These are phyloP conservation scores for Euglossa dilemma DNA, from an alignment of 1,140 invertebrate genomes.

Conservation along the genomic window DNA sequence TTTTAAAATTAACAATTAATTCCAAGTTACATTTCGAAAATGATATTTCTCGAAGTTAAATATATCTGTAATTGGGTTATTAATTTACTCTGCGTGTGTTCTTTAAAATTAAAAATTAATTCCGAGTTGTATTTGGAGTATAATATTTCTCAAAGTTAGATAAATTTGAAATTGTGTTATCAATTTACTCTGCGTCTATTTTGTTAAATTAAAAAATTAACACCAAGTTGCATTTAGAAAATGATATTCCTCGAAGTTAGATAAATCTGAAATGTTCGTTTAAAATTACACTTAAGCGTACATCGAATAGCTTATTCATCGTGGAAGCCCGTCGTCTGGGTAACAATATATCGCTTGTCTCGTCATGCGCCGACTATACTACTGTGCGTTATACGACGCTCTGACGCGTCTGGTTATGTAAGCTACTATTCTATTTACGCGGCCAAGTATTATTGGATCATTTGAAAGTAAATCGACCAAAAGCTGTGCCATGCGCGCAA, in stretches of 20 bases:
- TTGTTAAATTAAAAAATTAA: background rate
- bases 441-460: background rate
- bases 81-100: background rate
- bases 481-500: background rate
- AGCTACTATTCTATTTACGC: slow-evolving; percentile 2
- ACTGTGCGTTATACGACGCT: background rate
- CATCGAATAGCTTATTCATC: too few species aligned
- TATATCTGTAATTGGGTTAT: too few species aligned
- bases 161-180: too few species aligned
- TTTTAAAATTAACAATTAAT: background rate
- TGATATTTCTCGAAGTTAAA: too few species aligned
- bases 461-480: slow-evolving; percentile 9
- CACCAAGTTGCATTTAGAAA: background rate
- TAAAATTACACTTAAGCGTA: background rate
- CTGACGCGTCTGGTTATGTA: background rate
- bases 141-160: too few species aligned
- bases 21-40: background rate
- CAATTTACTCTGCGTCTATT: background rate
- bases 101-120: background rate
- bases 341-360: background rate
- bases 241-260: too few species aligned
- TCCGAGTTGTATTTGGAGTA: background rate
- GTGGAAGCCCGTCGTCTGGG: too few species aligned
- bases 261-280: too few species aligned
- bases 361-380: background rate